Conservation (phyloP, 1,140 invertebrate genomes). For the Penaeus chinensis region DNA sequence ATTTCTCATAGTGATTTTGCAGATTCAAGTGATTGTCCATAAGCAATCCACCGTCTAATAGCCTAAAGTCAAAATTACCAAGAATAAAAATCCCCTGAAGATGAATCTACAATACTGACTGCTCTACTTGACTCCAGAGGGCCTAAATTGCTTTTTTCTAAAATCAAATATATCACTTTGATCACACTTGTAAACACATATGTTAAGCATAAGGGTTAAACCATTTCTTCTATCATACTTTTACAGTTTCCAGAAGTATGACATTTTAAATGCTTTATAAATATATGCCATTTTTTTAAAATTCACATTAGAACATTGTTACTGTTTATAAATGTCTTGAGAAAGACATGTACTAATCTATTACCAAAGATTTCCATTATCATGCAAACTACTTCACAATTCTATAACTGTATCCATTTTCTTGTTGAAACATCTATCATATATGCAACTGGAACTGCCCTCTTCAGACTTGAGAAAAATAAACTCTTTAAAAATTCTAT, state of each 20-base stretch:
- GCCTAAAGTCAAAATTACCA: conserved; percentile 18
- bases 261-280: conserved; percentile 33
- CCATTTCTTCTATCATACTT: conserved; percentile 6
- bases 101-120: conserved; percentile 30
- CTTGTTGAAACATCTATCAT: neutral
- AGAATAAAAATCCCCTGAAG: conserved; percentile 19
- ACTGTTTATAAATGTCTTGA: conserved; percentile 28
- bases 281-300: conserved; percentile 24
- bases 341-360: conserved; percentile 14
- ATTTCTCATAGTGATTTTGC: conserved; percentile 38
- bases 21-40: conserved; percentile 35
- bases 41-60: conserved; percentile 39
- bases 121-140: conserved; percentile 8
- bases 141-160: conserved; percentile 14
- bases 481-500: conserved; percentile 25
- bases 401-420: neutral
- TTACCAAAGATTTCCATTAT: conserved; percentile 27
- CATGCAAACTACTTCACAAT: conserved; percentile 21
- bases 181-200: conserved; percentile 37
- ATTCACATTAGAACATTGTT: conserved; percentile 37
- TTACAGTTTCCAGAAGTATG: conserved; percentile 7
- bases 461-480: conserved; percentile 33
- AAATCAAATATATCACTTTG: conserved; percentile 24
- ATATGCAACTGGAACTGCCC: conserved; percentile 3
- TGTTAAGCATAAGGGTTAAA: conserved; percentile 23